These are phyloP conservation scores for Colletes latitarsis DNA, from an alignment of 1,140 invertebrate genomes.

Conservation along the genomic window DNA sequence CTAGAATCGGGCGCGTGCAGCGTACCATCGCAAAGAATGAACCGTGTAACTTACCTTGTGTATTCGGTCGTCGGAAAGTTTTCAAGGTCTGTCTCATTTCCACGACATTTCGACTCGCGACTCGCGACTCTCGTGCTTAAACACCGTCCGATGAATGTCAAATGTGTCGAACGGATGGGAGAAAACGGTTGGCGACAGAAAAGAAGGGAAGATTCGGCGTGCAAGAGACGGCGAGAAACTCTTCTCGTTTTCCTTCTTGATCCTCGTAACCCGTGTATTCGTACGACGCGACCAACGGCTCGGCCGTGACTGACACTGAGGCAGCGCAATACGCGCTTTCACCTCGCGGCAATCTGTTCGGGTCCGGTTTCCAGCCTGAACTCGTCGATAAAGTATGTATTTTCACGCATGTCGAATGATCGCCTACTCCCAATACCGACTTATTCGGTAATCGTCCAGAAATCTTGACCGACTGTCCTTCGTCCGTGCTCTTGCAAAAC, in stretches of 20 bases:
- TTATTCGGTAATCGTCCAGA: not conserved
- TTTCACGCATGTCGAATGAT: constrained; percentile 14
- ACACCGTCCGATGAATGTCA: constrained; percentile 32
- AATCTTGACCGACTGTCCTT: not conserved
- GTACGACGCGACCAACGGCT: constrained; percentile 54
- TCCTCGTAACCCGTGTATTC: not conserved
- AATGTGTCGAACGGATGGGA: constrained; percentile 1
- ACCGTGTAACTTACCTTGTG: constrained; percentile 75
- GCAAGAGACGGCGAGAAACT: not conserved
- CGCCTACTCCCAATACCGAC: not conserved
- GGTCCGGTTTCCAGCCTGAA: constrained; percentile 34
- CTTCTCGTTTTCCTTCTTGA: not conserved
- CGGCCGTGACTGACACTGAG: constrained; percentile 79
- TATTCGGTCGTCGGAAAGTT: constrained; percentile 77
- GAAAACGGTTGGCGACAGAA: not conserved
- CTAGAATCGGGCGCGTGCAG: too few species aligned
- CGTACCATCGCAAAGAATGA: not conserved
- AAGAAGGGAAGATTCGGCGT: too few species aligned
- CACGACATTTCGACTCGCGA: constrained; percentile 51
- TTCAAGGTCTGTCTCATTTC: constrained; percentile 77
- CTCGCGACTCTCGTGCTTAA: not conserved
- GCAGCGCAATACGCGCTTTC: constrained; percentile 78
- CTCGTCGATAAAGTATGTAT: constrained; percentile 10
- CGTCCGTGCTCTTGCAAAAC: not conserved
- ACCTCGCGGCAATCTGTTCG: constrained; percentile 71